Evolutionary conservation across 2,888 invertebrate genomes (phyloP), one percentile per base, ranked within the genome.

Genomic region (Ectropis crepuscularia): DNA sequence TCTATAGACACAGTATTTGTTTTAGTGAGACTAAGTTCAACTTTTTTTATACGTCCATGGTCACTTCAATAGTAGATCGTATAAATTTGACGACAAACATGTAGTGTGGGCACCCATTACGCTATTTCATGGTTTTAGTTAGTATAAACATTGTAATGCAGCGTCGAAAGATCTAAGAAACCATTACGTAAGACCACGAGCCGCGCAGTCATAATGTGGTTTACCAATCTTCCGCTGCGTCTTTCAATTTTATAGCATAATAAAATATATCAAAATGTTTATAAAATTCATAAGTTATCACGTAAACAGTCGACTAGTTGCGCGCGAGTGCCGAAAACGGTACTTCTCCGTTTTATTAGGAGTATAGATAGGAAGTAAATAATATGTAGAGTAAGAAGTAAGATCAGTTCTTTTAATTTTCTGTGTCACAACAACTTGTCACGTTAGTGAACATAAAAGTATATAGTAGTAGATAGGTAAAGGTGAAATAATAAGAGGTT

Each of bases 251-350:
- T 87, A 89, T 85, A 77, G 78, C 67, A 77, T 78, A 83, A 87
- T 90, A 88, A 90, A 90, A 89, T 86, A 83, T 85, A 89, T 86
- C 74, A 82, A 82, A 83, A 84, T 89, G 89, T 90, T 90, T 88
- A 82, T 83, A 76, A 86, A 86, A 85, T 85, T 84, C 79, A 83
- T 87, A 88, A 90, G 90, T 90, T 90, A 92, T 90, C 63, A 81
- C 71, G 77, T 89, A 90, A 92, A 90, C 85, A 89, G 69, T 69
- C 69, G 70, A 70, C 68, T 51, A 55, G 59, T 66, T 69, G 72
- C 43, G 53, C 61, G 49, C 38, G 57, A 61, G 57, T 58, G 57
- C 54, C 11, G 63, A 48, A 58, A 62, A 42, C 50, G n/a, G 9
- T 53, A 49, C 43, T 45, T 61, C 28, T 47, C 37, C 0, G 39